Conservation (phyloP, 2,888 invertebrate species). For the Hypomecis punctinalis region DNA sequence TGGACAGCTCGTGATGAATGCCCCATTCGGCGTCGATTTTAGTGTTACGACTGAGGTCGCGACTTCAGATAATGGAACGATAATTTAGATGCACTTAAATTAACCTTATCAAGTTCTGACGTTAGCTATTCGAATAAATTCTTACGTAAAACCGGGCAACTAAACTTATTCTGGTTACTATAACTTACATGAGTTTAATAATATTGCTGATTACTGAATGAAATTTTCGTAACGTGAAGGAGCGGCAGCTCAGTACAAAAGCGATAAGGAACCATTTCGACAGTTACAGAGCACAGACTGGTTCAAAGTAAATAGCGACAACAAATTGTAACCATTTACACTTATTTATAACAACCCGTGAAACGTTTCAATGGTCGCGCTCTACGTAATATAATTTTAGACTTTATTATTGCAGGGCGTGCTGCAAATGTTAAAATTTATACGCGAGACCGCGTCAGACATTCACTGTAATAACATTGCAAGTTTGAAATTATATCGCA, state of each 20-base stretch:
- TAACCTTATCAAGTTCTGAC: conserved; percentile 37
- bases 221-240: conserved; percentile 30
- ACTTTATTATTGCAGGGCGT: conserved; percentile 46
- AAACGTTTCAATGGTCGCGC: conserved; percentile 46
- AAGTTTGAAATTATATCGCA: conserved; percentile 63
- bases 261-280: conserved; percentile 39
- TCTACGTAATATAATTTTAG: conserved; percentile 49
- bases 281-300: conserved; percentile 29
- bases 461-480: conserved; percentile 57
- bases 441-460: conserved; percentile 50
- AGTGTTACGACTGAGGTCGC: conserved; percentile 45
- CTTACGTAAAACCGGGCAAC: not conserved
- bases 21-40: conserved; percentile 24
- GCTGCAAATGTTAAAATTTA: conserved; percentile 50
- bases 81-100: conserved; percentile 50
- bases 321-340: conserved; percentile 39
- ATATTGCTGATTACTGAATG: not conserved
- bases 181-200: conserved; percentile 1
- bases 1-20: conserved; percentile 34
- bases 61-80: conserved; percentile 52
- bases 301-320: conserved; percentile 36
- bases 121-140: conserved; percentile 9
- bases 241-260: conserved; percentile 31
- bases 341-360: conserved; percentile 36
- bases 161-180: conserved; percentile 3